Conservation (phyloP, 2,113 vertebrate genomes). For the Ranitomeya imitator region DNA sequence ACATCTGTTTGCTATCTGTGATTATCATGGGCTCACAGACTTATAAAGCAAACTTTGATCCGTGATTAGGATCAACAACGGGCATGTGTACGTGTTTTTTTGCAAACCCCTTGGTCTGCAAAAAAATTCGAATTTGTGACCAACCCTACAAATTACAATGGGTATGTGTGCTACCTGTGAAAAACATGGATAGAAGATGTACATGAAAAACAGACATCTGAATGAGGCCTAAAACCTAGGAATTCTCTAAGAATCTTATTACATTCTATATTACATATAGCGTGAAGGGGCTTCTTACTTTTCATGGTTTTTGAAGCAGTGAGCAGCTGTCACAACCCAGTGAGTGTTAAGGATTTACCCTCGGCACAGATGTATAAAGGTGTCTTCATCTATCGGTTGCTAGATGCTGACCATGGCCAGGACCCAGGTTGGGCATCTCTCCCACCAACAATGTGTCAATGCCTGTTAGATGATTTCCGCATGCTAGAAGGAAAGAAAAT, state of each 20-base stretch:
- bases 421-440: constrained; percentile 50
- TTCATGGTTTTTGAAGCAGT: constrained; percentile 58
- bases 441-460: constrained; percentile 51
- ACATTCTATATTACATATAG: not conserved
- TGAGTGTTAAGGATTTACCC: constrained; percentile 36
- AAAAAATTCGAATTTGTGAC: too few relatives aligned
- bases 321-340: constrained; percentile 62
- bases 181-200: too few relatives aligned
- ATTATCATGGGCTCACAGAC: too few relatives aligned
- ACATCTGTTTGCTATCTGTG: too few relatives aligned
- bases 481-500: constrained; percentile 16
- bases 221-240: not conserved
- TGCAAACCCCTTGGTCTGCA: too few relatives aligned
- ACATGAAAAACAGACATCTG: too few relatives aligned
- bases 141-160: too few relatives aligned
- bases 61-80: too few relatives aligned
- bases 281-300: constrained; percentile 26
- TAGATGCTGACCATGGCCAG: constrained; percentile 63
- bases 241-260: not conserved
- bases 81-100: too few relatives aligned
- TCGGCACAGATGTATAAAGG: constrained; percentile 45
- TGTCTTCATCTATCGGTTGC: not conserved
- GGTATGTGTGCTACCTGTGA: too few relatives aligned
- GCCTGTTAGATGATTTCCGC: constrained; percentile 53
- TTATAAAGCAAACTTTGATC: too few relatives aligned